Percentiles rank a stretch among this genome's conserved stretches.
phyloP scores from a whole-genome alignment of 2,888 invertebrate genomes.

The Dinocampus coccinellae region DNA sequence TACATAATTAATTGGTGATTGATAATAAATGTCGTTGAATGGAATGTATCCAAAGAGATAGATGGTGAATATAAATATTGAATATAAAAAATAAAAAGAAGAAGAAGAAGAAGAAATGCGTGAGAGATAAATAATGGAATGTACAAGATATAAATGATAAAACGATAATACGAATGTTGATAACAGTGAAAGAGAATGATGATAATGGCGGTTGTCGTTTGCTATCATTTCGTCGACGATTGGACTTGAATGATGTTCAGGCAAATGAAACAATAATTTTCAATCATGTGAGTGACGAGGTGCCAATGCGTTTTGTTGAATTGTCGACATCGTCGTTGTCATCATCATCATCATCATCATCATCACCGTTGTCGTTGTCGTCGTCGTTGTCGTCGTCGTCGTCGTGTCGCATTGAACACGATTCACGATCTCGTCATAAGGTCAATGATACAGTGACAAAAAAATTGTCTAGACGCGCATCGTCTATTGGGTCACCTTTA shows the following conservation, averaged over 20 bases:
- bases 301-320: constrained; percentile 13
- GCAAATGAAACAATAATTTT: neutral
- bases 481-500: constrained; percentile 28
- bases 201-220: constrained; percentile 64
- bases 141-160: constrained; percentile 26
- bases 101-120: constrained; percentile 24
- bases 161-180: constrained; percentile 60
- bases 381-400: neutral
- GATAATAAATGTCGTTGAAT: constrained; percentile 13
- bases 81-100: neutral
- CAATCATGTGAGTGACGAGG: neutral
- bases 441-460: constrained; percentile 5
- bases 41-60: constrained; percentile 25
- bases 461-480: constrained; percentile 15
- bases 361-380: constrained; percentile 2
- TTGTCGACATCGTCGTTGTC: neutral
- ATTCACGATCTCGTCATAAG: constrained; percentile 28
- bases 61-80: neutral
- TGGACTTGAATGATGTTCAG: constrained; percentile 24
- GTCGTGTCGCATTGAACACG: constrained; percentile 3
- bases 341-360: neutral
- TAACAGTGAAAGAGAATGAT: constrained; percentile 60
- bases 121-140: constrained; percentile 46
- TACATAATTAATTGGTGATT: neutral
- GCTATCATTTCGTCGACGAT: constrained; percentile 57